phyloP scores from a whole-genome alignment of 1,140 invertebrate genomes.

The Cotesia chilonis region DNA sequence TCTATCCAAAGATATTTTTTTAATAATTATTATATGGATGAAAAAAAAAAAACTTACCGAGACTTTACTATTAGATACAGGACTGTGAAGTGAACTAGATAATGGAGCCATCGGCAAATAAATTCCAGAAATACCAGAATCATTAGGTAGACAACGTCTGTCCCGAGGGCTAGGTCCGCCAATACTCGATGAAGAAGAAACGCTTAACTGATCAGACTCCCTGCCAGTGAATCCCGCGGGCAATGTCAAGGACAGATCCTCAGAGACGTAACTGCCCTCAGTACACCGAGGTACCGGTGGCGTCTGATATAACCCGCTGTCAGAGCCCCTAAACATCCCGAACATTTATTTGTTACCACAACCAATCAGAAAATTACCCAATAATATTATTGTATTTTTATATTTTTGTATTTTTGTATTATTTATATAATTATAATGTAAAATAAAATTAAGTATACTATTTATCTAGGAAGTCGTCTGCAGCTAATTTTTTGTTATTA shows the following conservation, averaged over 20 bases:
- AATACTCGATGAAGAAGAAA: constrained; percentile 67
- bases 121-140: constrained; percentile 60
- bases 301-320: constrained; percentile 69
- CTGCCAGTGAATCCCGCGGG: constrained; percentile 56
- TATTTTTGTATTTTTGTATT: too few species aligned
- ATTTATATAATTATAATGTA: background rate
- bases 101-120: constrained; percentile 68
- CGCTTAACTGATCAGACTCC: constrained; percentile 67
- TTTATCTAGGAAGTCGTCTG: background rate
- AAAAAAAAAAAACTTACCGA: constrained; percentile 58
- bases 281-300: constrained; percentile 65
- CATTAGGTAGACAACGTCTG: constrained; percentile 59
- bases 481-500: background rate
- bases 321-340: constrained; percentile 65
- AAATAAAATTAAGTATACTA: background rate
- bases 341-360: constrained; percentile 18
- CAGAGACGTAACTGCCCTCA: constrained; percentile 67
- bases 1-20: too few species aligned
- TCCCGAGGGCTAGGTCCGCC: constrained; percentile 65
- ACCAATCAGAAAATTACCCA: too few species aligned
- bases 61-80: constrained; percentile 65
- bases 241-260: constrained; percentile 66
- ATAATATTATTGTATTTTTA: too few species aligned
- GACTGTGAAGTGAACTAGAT: constrained; percentile 60
- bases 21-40: too few species aligned